phyloP scores from a whole-genome alignment of 1,140 invertebrate species.

The Temnothorax curvispinosus region DNA sequence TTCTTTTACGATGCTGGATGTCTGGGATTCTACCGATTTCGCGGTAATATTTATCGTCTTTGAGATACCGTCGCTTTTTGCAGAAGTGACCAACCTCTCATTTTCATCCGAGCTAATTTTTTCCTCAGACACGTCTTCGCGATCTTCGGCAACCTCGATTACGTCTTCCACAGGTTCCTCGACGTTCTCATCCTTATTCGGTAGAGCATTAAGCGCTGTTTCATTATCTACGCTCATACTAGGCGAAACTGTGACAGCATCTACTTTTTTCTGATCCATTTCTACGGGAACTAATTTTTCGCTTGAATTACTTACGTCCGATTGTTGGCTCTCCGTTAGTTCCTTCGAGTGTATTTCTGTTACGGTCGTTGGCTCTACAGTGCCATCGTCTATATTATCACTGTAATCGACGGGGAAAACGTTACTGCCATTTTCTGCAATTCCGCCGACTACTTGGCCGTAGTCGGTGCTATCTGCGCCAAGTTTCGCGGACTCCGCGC shows the following conservation, averaged over 20 bases:
- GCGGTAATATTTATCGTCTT: neutral
- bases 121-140: neutral
- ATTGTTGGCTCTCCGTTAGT: neutral
- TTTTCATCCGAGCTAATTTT: neutral
- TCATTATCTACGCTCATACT: neutral
- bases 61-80: neutral
- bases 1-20: constrained; percentile 69
- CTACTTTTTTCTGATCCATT: neutral
- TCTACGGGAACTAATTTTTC: constrained; percentile 19
- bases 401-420: constrained; percentile 29
- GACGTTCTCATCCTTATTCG: neutral
- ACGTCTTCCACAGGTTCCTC: neutral
- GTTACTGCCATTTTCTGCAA: neutral
- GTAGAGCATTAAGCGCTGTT: neutral
- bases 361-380: neutral
- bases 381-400: constrained; percentile 31
- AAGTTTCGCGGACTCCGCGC: constrained; percentile 19
- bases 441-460: neutral
- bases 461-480: neutral
- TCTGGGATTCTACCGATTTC: neutral
- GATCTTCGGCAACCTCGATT: neutral
- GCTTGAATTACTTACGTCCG: constrained; percentile 62
- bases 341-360: neutral
- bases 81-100: neutral
- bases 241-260: constrained; percentile 7